Base-by-base conservation (phyloP, 2,797 vertebrate species). In the Ciconia nigra region DNA sequence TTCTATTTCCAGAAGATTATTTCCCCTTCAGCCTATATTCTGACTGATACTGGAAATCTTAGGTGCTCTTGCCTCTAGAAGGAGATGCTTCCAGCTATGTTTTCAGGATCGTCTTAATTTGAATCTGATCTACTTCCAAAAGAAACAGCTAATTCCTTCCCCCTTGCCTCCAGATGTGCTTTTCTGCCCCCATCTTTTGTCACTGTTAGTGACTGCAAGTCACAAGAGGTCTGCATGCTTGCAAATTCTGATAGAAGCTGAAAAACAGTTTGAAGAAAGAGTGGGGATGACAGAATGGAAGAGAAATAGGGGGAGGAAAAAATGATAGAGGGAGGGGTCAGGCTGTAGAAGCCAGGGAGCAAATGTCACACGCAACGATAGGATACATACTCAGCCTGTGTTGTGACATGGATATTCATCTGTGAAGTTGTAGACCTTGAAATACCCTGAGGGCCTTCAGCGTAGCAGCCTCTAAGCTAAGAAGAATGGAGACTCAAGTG, bases 331-430 rank as follows among this genome's bases (percentile, higher is more conserved):
- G 10, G 76, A 15, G 15, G 24, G 47, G 28, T 58, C 46, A 28
- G 58, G 54, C 49, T 65, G 77, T 35, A 33, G 49, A 9, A 33
- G 54, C 9, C 7, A 9, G 55, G 49, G 44, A 52, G 52, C 2
- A 1, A 20, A 22, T 16, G 65, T 70, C 37, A 10, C 22, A 1
- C 2, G 6, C 1, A 1, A 3, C 19, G 76, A 9, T 11, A 9
- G 70, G 20, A 7, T 2, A 17, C 26, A 0, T 1, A 0, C 4
- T 16, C 59, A 62, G 49, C 61, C 78, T n/a, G 52, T 8, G 61
- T 8, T 37, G 72, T 47, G 80, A 18, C 46, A 3, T 3, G 61
- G 82, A 1, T 59, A 13, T 59, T 31, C 18, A 86, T 7, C 67
- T 57, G 86, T 65, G 2, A 21, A 28, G 18, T 0, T 65, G 35